Conservation (phyloP, 2,797 vertebrate species). For the Brachymystax lenok region DNA sequence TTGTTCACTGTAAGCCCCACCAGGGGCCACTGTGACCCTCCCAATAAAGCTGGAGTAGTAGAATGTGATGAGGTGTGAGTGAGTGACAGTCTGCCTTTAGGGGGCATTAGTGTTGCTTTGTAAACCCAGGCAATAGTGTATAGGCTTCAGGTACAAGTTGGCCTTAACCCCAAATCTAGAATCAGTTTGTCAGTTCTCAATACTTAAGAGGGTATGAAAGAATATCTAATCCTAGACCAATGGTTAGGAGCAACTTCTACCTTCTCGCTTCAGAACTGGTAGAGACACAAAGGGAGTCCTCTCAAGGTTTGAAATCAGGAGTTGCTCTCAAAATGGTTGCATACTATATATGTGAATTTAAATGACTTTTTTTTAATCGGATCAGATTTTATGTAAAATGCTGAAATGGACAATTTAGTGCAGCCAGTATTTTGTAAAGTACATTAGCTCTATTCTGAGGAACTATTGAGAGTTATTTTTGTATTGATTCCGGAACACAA, state of each 20-base stretch:
- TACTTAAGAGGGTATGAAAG: not conserved
- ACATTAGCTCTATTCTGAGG: constrained; percentile 2
- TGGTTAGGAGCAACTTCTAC: not conserved
- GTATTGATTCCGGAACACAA: not conserved
- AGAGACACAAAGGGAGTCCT: not conserved
- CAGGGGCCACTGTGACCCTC: constrained; percentile 38
- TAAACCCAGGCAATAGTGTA: constrained; percentile 12
- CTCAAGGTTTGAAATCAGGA: constrained; percentile 3
- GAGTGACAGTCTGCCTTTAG: constrained; percentile 51
- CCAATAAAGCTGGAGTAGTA: constrained; percentile 22
- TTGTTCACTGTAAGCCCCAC: constrained; percentile 32
- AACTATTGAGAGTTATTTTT: not conserved
- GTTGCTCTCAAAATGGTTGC: constrained; percentile 1
- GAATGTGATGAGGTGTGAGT: constrained; percentile 26
- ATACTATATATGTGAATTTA: constrained; percentile 3
- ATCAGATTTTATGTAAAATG: not conserved
- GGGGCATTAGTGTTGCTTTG: constrained; percentile 52
- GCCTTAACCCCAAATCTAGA: constrained; percentile 3
- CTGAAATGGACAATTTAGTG: not conserved
- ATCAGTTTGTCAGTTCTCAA: not conserved
- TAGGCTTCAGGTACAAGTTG: constrained; percentile 3
- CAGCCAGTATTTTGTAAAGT: not conserved
- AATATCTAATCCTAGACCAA: not conserved
- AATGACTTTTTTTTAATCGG: not conserved
- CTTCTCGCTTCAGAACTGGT: not conserved